Evolutionary conservation across 2,113 vertebrate genomes (phyloP), one percentile per base, ranked within the genome.

Genomic region (Grallaria varia): DNA sequence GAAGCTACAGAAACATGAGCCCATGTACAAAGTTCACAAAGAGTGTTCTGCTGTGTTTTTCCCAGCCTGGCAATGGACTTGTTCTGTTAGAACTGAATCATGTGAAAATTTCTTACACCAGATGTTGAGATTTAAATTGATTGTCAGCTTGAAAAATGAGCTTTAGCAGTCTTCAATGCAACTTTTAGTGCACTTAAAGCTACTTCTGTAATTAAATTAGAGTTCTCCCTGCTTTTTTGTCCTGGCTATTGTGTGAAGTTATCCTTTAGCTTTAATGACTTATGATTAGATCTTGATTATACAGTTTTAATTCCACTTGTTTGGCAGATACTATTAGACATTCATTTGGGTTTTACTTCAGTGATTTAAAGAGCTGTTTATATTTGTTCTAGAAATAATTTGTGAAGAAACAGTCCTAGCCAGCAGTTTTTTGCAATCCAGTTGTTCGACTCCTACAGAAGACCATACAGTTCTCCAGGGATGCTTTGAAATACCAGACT

Each of bases 331-430:
- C 9, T 56, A 8, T 44, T 73, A 71, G 40, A 42, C 7, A 22
- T 45, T 58, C 31, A 25, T 58, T 75, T 91, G 91, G 42, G 5
- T 15, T 84, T 96, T 74, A 28, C 17, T 74, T 88, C 12, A 71
- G 37, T 53, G 33, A 58, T 63, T 84, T 91, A 45, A 95, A 97
- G 37, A 47, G 17, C 14, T 80, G 10, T 91, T 94, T 92, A 2
- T 96, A 25, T 94, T 95, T 95, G 18, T 91, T 97, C 79, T 90
- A 98, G 98, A 98, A 98, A 94, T 98, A 98, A 96, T 87, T 96
- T 95, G 91, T 97, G 97, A 94, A 97, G 98, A 98, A 95, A 97
- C 98, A 97, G 96, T 98, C 96, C 97, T 98, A 98, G 94, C 97
- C 95, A 98, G 97, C 98, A 98, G 96, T 95, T 78, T 96, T 78